Conservation (phyloP, 2,888 invertebrate genomes). For the Meteorus cinctellus region DNA sequence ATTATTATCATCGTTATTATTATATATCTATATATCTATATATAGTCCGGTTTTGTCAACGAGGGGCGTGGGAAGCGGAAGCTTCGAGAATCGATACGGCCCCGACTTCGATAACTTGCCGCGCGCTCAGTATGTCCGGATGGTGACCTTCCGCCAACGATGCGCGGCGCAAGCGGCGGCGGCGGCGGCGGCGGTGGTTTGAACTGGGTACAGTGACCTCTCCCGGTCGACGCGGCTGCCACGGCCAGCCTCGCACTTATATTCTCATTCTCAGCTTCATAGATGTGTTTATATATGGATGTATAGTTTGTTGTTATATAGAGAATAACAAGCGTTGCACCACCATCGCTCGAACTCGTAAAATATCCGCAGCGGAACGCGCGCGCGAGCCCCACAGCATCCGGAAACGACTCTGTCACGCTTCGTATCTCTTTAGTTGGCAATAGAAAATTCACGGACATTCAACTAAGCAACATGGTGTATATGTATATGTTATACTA, state of each 20-base stretch:
- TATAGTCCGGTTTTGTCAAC: slow-evolving; percentile 34
- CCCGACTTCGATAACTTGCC: slow-evolving; percentile 42
- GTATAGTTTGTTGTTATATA: slow-evolving; percentile 17
- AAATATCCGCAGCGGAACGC: slow-evolving; percentile 48
- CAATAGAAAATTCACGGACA: slow-evolving; percentile 43
- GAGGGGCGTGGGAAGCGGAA: slow-evolving; percentile 47
- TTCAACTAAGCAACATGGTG: background rate
- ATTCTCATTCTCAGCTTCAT: slow-evolving; percentile 30
- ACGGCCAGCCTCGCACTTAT: slow-evolving; percentile 33
- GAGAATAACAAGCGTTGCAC: slow-evolving; percentile 11
- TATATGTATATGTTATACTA: background rate
- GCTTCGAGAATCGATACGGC: slow-evolving; percentile 44
- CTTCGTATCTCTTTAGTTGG: slow-evolving; percentile 27
- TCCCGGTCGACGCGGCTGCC: slow-evolving; percentile 32
- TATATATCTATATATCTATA: slow-evolving; percentile 11
- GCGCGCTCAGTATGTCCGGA: slow-evolving; percentile 36
- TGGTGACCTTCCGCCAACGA: slow-evolving; percentile 45
- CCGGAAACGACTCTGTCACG: slow-evolving; percentile 44
- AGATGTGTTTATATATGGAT: background rate
- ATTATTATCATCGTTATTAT: no score
- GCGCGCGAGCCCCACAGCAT: slow-evolving; percentile 37
- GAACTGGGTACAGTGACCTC: slow-evolving; percentile 46
- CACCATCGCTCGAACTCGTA: slow-evolving; percentile 43
- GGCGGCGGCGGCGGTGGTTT: slow-evolving; percentile 14
- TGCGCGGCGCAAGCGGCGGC: slow-evolving; percentile 10